phyloP scores from a whole-genome alignment of 2,888 invertebrate species.

The Chrysodeixis includens region DNA sequence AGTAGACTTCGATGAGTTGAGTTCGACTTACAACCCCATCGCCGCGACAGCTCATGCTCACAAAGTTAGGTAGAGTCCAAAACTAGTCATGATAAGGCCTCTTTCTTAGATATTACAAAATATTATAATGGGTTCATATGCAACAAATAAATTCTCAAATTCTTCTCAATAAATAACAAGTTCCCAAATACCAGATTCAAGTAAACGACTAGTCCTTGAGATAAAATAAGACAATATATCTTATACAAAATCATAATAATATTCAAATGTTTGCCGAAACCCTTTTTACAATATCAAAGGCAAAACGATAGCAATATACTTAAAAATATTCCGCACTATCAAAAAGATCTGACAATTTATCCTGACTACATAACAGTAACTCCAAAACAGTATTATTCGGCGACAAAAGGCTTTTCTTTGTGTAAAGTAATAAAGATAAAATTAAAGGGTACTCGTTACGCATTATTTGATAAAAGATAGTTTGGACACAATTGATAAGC shows the following conservation, averaged over 20 bases:
- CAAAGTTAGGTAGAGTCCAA: too few species aligned
- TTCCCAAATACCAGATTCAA: background rate
- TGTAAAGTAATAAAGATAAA: constrained; percentile 65
- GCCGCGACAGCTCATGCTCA: too few species aligned
- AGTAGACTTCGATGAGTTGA: too few species aligned
- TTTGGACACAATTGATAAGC: constrained; percentile 51
- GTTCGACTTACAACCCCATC: too few species aligned
- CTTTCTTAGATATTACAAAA: too few species aligned
- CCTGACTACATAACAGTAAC: constrained; percentile 54
- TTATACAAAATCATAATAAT: background rate
- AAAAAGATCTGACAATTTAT: constrained; percentile 54
- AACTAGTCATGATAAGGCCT: too few species aligned
- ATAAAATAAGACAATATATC: background rate
- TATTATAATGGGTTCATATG: too few species aligned
- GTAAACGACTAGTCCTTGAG: background rate
- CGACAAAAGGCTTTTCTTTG: constrained; percentile 59
- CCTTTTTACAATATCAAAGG: background rate
- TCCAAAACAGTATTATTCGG: constrained; percentile 45
- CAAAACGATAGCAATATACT: constrained; percentile 20
- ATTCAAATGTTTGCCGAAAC: background rate
- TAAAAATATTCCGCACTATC: constrained; percentile 43
- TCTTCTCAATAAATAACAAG: too few species aligned
- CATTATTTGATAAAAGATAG: constrained; percentile 56
- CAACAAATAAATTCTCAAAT: too few species aligned
- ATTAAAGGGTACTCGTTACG: constrained; percentile 58